Conservation (phyloP, 2,113 vertebrate genomes). For the Ondatra zibethicus region DNA sequence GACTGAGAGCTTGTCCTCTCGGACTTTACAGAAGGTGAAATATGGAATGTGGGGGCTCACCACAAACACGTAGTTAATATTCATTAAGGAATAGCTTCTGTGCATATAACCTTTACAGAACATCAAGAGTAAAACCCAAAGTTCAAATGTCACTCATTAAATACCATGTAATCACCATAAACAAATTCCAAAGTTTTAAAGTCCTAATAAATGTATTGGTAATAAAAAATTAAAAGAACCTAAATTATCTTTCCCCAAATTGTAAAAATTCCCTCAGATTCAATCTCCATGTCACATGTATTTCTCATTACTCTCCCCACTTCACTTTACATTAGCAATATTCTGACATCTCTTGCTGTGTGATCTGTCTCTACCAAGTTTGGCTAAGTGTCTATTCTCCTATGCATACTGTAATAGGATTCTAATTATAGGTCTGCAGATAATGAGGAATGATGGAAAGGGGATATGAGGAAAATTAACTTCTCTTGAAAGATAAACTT, state of each 20-base stretch:
- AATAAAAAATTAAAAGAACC: neutral
- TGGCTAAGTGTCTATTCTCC: conserved; percentile 37
- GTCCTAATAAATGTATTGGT: neutral
- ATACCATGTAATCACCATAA: neutral
- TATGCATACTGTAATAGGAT: conserved; percentile 51
- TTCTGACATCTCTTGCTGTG: neutral
- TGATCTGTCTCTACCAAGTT: neutral
- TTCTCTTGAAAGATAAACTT: conserved; percentile 67
- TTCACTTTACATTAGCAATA: neutral
- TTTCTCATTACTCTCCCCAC: neutral
- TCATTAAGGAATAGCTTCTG: too few species aligned
- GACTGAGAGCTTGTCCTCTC: too few species aligned
- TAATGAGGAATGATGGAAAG: conserved; percentile 61
- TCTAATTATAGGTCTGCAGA: conserved; percentile 59
- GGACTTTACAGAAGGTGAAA: neutral
- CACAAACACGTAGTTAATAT: neutral
- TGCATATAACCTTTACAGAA: neutral
- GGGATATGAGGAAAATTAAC: conserved; percentile 56
- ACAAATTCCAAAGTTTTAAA: neutral
- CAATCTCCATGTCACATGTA: neutral
- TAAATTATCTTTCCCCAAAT: neutral
- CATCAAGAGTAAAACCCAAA: neutral
- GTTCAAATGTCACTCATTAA: neutral
- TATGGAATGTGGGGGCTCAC: too few species aligned
- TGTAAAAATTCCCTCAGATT: neutral